Evolutionary conservation across 92 coral and sea anemone species (phyloP).

Genomic region (Scolanthus callimorphus): DNA sequence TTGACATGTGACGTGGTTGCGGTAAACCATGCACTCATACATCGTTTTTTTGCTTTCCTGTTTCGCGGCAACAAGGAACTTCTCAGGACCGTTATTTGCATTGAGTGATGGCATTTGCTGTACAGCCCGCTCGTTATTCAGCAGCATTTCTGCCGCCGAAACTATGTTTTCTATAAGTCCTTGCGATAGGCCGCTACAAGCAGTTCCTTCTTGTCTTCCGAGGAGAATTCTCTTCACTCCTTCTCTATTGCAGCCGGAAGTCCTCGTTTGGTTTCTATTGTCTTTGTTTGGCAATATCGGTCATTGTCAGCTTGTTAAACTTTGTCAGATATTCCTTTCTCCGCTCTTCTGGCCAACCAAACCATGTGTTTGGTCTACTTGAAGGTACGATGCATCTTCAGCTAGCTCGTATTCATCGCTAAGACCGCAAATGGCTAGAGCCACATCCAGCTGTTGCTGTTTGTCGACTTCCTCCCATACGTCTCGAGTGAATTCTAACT

Average conservation of each 20-base stretch:
- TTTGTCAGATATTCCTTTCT: constrained; percentile 7
- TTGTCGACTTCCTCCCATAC: constrained; percentile 33
- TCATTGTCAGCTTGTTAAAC: constrained; percentile 15
- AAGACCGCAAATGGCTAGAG: constrained; percentile 25
- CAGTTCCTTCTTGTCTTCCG: constrained; percentile 6
- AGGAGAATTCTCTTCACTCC: constrained; percentile 17
- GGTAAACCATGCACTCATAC: constrained; percentile 10
- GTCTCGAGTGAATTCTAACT: constrained; percentile 30
- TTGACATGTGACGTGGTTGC: constrained; percentile 8
- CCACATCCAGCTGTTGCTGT: constrained; percentile 17
- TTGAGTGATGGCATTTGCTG: constrained; percentile 6
- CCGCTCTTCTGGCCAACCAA: constrained; percentile 11
- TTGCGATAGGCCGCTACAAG: neutral
- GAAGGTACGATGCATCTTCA: neutral
- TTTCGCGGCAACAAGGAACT: constrained; percentile 28
- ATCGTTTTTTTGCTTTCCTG: constrained; percentile 2
- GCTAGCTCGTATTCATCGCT: constrained; percentile 35
- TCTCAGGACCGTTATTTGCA: neutral
- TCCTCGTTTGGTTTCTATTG: neutral
- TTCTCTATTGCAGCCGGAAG: neutral
- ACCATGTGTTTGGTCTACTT: constrained; percentile 26
- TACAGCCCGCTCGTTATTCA: neutral
- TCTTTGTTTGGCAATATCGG: no score
- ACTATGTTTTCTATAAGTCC: no score
- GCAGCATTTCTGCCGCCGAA: neutral